These are phyloP conservation scores for Troides aeacus DNA, from an alignment of 2,888 invertebrate species.

Conservation along the genomic window DNA sequence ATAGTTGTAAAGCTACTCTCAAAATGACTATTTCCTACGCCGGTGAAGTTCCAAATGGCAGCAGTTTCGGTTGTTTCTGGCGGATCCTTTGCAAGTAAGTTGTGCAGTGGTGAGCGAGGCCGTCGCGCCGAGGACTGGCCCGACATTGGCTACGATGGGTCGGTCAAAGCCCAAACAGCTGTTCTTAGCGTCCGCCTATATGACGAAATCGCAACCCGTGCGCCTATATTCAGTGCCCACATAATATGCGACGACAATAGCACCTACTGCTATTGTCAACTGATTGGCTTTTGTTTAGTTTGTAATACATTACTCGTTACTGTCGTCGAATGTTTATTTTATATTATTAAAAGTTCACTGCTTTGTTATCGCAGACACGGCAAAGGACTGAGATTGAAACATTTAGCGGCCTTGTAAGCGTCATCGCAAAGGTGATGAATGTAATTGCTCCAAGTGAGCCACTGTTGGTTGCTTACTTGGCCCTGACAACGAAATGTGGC, in stretches of 20 bases:
- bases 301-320: constrained; percentile 41
- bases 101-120: constrained; percentile 38
- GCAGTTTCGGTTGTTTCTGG: constrained; percentile 96
- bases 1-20: constrained; percentile 58
- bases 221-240: constrained; percentile 32
- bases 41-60: constrained; percentile 94
- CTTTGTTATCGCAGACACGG: constrained; percentile 40
- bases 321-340: constrained; percentile 40
- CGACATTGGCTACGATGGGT: constrained; percentile 33
- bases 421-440: constrained; percentile 47
- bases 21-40: constrained; percentile 94
- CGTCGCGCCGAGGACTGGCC: constrained; percentile 36
- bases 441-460: constrained; percentile 44
- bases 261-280: constrained; percentile 47
- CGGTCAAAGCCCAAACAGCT: constrained; percentile 56
- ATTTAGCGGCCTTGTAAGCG: constrained; percentile 49
- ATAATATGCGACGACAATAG: constrained; percentile 51
- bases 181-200: constrained; percentile 49
- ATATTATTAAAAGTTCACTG: constrained; percentile 40
- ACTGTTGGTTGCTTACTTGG: constrained; percentile 47
- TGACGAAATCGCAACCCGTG: constrained; percentile 51
- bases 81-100: constrained; percentile 92
- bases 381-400: constrained; percentile 39
- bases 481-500: constrained; percentile 71
- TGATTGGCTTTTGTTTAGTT: constrained; percentile 44